phyloP scores from a whole-genome alignment of 1,140 invertebrate species.

The Meloidogyne hapla region DNA sequence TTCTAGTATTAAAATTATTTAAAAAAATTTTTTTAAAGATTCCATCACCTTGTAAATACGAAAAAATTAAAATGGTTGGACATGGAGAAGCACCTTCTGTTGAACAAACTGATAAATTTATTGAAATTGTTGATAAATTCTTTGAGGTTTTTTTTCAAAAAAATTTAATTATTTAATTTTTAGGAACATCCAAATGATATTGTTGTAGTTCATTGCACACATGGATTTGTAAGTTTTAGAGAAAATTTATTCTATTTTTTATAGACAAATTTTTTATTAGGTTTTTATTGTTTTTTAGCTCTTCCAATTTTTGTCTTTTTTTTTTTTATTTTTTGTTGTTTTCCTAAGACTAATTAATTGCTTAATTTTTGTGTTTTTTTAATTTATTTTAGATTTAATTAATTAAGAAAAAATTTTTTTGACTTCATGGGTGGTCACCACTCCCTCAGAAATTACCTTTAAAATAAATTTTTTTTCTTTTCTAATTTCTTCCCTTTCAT shows the following conservation, averaged over 20 bases:
- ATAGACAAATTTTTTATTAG: no score
- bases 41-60: constrained; percentile 65
- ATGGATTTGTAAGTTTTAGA: constrained; percentile 69
- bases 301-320: no score
- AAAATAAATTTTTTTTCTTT: no score
- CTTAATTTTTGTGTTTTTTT: no score
- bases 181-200: constrained; percentile 50
- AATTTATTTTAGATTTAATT: no score
- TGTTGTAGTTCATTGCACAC: constrained; percentile 88
- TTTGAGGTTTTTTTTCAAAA: constrained; percentile 30
- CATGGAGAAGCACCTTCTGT: constrained; percentile 61
- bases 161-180: constrained; percentile 33
- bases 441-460: no score
- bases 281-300: neutral
- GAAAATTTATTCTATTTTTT: neutral
- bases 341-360: no score
- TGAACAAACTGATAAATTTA: constrained; percentile 63
- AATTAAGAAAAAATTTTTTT: no score
- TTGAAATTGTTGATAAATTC: constrained; percentile 60
- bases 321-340: no score
- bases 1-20: neutral
- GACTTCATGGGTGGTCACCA: no score
- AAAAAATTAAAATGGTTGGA: constrained; percentile 70
- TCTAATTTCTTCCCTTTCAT: no score
- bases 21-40: neutral